A percentile compares a stretch with the other conserved stretches of the same genome.
Evolutionary conservation across 1,140 invertebrate species (phyloP).

Genomic region (Dinoponera quadriceps): DNA sequence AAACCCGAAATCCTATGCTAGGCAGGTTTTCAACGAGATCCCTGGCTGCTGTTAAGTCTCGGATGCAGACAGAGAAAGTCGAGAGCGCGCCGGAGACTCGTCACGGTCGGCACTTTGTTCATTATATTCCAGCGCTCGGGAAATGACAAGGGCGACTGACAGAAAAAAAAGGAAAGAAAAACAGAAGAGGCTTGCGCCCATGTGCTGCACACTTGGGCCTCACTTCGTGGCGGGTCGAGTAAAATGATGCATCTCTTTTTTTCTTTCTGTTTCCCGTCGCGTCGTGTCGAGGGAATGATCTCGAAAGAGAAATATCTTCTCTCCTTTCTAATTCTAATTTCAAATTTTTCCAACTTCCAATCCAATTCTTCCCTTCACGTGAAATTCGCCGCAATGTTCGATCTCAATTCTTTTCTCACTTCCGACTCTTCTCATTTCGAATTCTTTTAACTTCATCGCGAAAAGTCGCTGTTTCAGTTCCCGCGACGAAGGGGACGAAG

Average conservation of each 20-base stretch:
- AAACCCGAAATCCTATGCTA: background rate
- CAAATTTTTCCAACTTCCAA: too few species aligned
- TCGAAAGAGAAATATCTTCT: too few species aligned
- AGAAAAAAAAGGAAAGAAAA: conserved; percentile 23
- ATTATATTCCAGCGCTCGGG: conserved; percentile 67
- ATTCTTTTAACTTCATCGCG: background rate
- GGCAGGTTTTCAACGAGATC: background rate
- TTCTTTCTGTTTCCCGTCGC: too few species aligned
- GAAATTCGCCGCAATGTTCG: too few species aligned
- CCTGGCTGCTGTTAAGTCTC: background rate
- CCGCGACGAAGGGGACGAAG: background rate
- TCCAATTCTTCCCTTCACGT: too few species aligned
- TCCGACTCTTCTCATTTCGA: too few species aligned
- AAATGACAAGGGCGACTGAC: conserved; percentile 71
- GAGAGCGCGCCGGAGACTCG: conserved; percentile 62
- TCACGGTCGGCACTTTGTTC: conserved; percentile 66
- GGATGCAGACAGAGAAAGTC: conserved; percentile 32
- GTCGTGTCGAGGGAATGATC: too few species aligned
- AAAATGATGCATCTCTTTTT: too few species aligned
- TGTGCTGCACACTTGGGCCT: background rate
- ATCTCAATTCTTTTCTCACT: background rate
- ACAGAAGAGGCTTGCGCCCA: conserved; percentile 9
- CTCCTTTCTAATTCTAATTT: too few species aligned
- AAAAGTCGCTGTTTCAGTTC: background rate
- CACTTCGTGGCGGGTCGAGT: background rate